These are phyloP conservation scores for Orthosia cruda DNA, from an alignment of 2,888 invertebrate species.

Conservation along the genomic window DNA sequence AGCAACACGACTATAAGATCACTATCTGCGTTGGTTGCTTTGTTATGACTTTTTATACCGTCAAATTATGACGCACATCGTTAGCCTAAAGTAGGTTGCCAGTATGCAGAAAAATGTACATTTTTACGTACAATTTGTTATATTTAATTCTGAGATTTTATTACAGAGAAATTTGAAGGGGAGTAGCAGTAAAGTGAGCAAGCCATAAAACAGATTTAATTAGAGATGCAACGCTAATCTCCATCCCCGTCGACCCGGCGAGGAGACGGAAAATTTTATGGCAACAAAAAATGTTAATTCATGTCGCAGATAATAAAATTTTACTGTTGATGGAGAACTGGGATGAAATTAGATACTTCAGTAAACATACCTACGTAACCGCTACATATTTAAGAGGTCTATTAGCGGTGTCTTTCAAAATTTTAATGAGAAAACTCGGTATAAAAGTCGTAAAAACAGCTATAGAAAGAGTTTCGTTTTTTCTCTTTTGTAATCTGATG, in stretches of 20 bases:
- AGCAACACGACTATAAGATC: too few relatives aligned
- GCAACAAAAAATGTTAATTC: slow-evolving; percentile 72
- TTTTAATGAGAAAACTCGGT: slow-evolving; percentile 73
- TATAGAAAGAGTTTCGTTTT: slow-evolving; percentile 69
- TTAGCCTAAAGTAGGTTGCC: too few relatives aligned
- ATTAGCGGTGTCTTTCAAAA: slow-evolving; percentile 69
- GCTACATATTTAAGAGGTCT: slow-evolving; percentile 70
- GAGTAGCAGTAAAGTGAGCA: slow-evolving; percentile 62
- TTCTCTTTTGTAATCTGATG: slow-evolving; percentile 66
- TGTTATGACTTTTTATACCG: too few relatives aligned
- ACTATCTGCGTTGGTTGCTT: too few relatives aligned
- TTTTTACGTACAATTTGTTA: too few relatives aligned
- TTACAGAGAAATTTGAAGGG: slow-evolving; percentile 58
- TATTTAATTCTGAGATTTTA: slow-evolving; percentile 51
- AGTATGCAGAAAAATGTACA: too few relatives aligned
- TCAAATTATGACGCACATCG: too few relatives aligned
- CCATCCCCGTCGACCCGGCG: slow-evolving; percentile 71
- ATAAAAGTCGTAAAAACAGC: slow-evolving; percentile 72
- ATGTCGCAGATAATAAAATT: slow-evolving; percentile 69
- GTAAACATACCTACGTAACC: slow-evolving; percentile 64
- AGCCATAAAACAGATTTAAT: slow-evolving; percentile 76
- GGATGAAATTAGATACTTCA: slow-evolving; percentile 67
- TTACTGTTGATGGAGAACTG: slow-evolving; percentile 64
- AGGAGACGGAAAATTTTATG: slow-evolving; percentile 71
- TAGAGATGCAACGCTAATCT: slow-evolving; percentile 82